Evolutionary conservation across 1,140 invertebrate genomes (phyloP).

Genomic region (Saccostrea glomerata): DNA sequence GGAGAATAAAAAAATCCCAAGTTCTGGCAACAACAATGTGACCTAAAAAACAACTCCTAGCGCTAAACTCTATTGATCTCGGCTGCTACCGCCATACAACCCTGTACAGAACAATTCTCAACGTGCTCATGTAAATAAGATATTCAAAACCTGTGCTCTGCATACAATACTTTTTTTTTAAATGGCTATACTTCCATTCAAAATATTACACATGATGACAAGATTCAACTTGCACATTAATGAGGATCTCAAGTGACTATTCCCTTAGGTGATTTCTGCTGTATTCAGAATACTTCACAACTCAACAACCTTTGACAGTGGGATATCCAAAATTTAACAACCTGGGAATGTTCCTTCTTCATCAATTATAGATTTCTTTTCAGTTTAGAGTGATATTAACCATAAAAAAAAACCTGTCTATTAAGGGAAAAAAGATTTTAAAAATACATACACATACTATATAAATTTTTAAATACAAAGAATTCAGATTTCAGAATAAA

Average conservation of each 20-base stretch:
- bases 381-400: too few relatives aligned
- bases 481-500: too few relatives aligned
- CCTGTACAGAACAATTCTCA: background rate
- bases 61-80: background rate
- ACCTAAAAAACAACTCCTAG: background rate
- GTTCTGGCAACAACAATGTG: background rate
- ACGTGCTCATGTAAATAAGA: background rate
- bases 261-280: background rate
- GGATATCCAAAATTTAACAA: background rate
- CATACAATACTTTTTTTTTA: background rate
- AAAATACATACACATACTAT: too few relatives aligned
- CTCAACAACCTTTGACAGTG: background rate
- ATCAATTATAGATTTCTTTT: background rate
- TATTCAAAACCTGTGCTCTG: background rate
- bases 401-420: too few relatives aligned
- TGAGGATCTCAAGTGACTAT: background rate
- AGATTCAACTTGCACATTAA: background rate
- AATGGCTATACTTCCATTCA: background rate
- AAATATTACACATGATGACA: background rate
- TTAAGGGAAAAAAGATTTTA: too few relatives aligned
- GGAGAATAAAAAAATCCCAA: background rate
- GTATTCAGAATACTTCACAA: background rate
- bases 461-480: too few relatives aligned
- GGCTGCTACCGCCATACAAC: background rate
- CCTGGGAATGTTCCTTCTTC: background rate